These are phyloP conservation scores for Petaurus breviceps DNA, from an alignment of 2,113 vertebrate genomes.

Conservation along the genomic window DNA sequence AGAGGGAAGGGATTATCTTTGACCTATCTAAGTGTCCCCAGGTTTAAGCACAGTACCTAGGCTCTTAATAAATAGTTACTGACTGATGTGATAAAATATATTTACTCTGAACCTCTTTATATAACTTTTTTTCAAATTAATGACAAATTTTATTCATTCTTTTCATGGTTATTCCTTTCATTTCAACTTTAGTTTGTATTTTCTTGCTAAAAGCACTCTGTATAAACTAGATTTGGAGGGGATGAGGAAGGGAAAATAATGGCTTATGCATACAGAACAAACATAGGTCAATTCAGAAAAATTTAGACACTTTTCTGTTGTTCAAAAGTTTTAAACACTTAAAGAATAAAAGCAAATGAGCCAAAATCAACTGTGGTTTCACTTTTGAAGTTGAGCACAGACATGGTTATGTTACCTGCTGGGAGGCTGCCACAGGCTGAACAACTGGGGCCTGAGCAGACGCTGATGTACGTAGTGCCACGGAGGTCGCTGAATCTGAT, in stretches of 20 bases:
- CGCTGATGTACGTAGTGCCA: conserved; percentile 89
- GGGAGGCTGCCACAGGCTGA: conserved; percentile 94
- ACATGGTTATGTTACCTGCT: conserved; percentile 88
- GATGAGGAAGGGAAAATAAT: background rate
- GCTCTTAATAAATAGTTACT: background rate
- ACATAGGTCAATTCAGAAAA: background rate
- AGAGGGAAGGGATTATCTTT: background rate
- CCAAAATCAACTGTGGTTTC: background rate
- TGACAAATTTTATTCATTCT: background rate
- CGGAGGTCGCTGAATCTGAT: conserved; percentile 89
- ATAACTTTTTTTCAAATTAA: background rate
- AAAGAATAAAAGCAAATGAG: background rate
- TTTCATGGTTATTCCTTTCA: background rate
- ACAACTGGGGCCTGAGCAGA: conserved; percentile 92
- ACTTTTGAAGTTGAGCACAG: conserved; percentile 25
- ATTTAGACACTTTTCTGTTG: background rate
- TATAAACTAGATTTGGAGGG: background rate
- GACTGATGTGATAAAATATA: background rate
- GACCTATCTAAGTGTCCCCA: background rate
- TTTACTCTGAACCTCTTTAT: background rate
- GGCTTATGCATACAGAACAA: background rate
- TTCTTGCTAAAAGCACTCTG: background rate
- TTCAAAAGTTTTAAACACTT: background rate
- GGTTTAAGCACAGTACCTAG: background rate
- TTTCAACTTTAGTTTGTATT: background rate